Conservation (phyloP, 2,113 vertebrate species). For the Apteryx mantelli region DNA sequence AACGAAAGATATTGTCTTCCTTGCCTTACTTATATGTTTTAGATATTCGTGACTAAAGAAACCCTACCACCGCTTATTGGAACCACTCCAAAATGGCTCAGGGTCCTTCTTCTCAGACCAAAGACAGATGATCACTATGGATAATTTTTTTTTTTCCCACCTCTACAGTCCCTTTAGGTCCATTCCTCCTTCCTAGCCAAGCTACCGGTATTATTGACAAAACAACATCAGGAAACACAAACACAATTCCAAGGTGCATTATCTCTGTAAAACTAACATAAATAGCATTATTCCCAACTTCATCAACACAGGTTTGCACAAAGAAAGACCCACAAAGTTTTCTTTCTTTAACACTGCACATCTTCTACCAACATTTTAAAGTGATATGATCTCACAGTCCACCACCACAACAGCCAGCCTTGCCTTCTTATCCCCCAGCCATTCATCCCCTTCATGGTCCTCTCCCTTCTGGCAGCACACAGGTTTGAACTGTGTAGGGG, state of each 20-base stretch:
- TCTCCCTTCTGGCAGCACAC: background rate
- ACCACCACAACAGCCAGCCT: background rate
- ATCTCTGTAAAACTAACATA: background rate
- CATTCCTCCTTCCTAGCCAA: background rate
- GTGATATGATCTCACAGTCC: background rate
- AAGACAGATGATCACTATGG: background rate
- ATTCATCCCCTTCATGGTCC: background rate
- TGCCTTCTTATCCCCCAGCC: background rate
- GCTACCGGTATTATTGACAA: background rate
- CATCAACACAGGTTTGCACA: background rate
- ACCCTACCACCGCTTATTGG: background rate
- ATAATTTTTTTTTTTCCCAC: background rate
- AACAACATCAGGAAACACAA: background rate
- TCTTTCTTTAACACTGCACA: background rate
- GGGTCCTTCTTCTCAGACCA: background rate
- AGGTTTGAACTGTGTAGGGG: background rate
- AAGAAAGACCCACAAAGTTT: background rate
- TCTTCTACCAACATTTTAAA: background rate
- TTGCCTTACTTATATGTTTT: background rate
- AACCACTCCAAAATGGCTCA: background rate
- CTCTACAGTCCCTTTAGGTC: background rate
- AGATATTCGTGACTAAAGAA: background rate
- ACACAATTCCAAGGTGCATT: background rate
- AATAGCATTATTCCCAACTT: background rate
- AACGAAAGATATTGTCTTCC: background rate